These are phyloP conservation scores for Pycnomerus fuliginosus DNA, from an alignment of 2,888 invertebrate genomes.

Conservation along the genomic window DNA sequence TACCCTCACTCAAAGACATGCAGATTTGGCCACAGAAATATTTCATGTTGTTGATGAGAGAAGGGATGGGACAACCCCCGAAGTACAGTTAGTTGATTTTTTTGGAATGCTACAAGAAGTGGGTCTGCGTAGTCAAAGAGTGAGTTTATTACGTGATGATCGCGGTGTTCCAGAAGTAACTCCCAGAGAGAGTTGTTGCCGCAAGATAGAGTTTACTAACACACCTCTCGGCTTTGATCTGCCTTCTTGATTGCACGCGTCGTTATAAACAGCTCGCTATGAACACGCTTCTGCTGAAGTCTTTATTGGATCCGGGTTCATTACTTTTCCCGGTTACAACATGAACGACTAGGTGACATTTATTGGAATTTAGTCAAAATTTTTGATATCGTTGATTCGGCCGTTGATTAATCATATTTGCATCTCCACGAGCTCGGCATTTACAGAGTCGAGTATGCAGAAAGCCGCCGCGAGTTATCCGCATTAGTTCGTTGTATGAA, in stretches of 20 bases:
- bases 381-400: neutral
- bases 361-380: too few species aligned
- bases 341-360: too few species aligned
- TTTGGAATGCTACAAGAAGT: too few species aligned
- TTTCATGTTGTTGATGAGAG: too few species aligned
- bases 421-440: slow-evolving; percentile 29
- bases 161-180: slow-evolving; percentile 32
- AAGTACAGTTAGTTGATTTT: too few species aligned
- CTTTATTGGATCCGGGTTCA: slow-evolving; percentile 23
- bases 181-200: slow-evolving; percentile 32
- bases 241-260: slow-evolving; percentile 38
- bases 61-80: too few species aligned
- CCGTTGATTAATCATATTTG: slow-evolving; percentile 34
- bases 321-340: too few species aligned
- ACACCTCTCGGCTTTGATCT: slow-evolving; percentile 45
- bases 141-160: slow-evolving; percentile 28
- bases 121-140: slow-evolving; percentile 26
- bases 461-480: slow-evolving; percentile 38
- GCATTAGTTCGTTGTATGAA: slow-evolving; percentile 45
- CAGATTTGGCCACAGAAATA: slow-evolving; percentile 31
- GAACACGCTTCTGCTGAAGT: slow-evolving; percentile 19
- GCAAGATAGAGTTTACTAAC: slow-evolving; percentile 44
- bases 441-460: slow-evolving; percentile 31
- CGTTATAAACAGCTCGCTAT: slow-evolving; percentile 38
- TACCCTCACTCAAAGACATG: slow-evolving; percentile 41